A percentile compares a stretch with the other conserved stretches of the same genome.
These are phyloP conservation scores for Eumerus sabulonum DNA, from an alignment of 2,888 invertebrate genomes.

Conservation along the genomic window DNA sequence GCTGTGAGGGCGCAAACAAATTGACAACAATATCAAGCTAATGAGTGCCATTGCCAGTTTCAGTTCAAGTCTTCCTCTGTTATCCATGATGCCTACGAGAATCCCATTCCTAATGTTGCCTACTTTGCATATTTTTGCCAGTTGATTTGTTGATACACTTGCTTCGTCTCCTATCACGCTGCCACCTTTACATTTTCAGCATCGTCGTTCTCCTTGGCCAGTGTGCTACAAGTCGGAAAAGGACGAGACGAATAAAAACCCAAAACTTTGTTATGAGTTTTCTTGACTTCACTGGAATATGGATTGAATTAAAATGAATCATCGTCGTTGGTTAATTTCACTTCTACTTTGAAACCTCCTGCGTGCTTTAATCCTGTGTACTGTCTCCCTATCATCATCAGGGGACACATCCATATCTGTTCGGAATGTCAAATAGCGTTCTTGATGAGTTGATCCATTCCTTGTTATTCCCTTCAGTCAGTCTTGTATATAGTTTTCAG, in stretches of 20 bases:
- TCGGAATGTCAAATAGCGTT: slow-evolving; percentile 34
- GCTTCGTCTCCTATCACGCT: too few species aligned
- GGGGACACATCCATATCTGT: slow-evolving; percentile 12
- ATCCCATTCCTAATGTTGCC: slow-evolving; percentile 40
- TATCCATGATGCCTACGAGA: neutral
- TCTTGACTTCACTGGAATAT: slow-evolving; percentile 26
- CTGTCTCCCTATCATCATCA: neutral
- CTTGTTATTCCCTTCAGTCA: slow-evolving; percentile 1
- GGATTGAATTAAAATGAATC: slow-evolving; percentile 45
- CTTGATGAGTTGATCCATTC: neutral
- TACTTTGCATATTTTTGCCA: slow-evolving; percentile 50
- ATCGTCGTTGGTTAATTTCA: slow-evolving; percentile 30
- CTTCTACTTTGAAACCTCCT: slow-evolving; percentile 3
- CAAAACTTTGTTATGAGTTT: slow-evolving; percentile 26
- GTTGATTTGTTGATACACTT: slow-evolving; percentile 34
- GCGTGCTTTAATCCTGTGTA: too few species aligned
- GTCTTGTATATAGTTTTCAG: slow-evolving; percentile 12
- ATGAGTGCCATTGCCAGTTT: slow-evolving; percentile 29
- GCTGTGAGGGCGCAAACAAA: slow-evolving; percentile 46
- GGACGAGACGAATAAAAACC: slow-evolving; percentile 3
- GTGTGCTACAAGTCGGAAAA: neutral
- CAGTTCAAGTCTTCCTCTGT: too few species aligned
- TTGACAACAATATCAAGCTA: slow-evolving; percentile 55
- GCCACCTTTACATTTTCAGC: neutral
- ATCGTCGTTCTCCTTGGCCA: slow-evolving; percentile 6